Percentiles rank a stretch among this genome's conserved stretches.
These are phyloP conservation scores for Grantiella picta DNA, from an alignment of 2,113 vertebrate species.

Conservation along the genomic window DNA sequence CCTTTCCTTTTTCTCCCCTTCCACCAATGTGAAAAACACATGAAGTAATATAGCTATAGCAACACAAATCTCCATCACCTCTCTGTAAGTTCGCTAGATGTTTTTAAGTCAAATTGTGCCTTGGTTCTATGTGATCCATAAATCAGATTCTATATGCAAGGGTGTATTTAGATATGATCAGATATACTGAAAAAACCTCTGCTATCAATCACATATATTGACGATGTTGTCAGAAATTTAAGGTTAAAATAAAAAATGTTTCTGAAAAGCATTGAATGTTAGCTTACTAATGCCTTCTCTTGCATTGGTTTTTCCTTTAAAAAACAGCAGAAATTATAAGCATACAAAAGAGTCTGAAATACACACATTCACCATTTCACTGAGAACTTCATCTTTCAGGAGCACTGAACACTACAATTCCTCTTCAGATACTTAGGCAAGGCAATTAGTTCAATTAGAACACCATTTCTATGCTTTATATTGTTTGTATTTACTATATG, in stretches of 20 bases:
- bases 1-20: not conserved
- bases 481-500: constrained; percentile 61
- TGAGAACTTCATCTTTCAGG: not conserved
- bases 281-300: not conserved
- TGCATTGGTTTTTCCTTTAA: not conserved
- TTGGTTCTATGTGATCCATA: not conserved
- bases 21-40: not conserved
- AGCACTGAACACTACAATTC: not conserved
- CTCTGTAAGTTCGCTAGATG: not conserved
- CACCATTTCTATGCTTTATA: constrained; percentile 43
- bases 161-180: not conserved
- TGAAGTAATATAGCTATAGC: not conserved
- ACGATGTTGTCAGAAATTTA: not conserved
- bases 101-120: not conserved
- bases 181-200: not conserved
- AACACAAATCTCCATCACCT: not conserved
- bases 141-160: not conserved
- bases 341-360: not conserved
- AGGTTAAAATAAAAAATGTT: not conserved
- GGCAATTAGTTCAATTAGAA: constrained; percentile 63
- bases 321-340: not conserved
- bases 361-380: constrained; percentile 11
- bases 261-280: not conserved
- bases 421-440: constrained; percentile 51
- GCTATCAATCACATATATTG: not conserved